Percentiles rank a stretch among this genome's conserved stretches.
Evolutionary conservation across 2,888 invertebrate species (phyloP).

Genomic region (Ptilodon capucinus): DNA sequence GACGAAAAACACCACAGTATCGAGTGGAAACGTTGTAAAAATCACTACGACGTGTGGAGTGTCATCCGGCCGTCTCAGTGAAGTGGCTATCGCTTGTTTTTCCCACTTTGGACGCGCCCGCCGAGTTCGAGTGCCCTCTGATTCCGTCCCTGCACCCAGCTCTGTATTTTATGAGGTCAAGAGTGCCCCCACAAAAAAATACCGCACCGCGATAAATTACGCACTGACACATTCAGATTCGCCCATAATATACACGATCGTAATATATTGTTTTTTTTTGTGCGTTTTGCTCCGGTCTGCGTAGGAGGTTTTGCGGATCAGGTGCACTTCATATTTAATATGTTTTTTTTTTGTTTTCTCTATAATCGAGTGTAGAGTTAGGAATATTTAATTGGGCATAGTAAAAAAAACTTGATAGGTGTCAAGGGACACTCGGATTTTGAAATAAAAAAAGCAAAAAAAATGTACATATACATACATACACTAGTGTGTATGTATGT

Average conservation of each 20-base stretch:
- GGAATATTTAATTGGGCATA: no score
- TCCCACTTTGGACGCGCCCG: slow-evolving; percentile 75
- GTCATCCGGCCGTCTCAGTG: slow-evolving; percentile 73
- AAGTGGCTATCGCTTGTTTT: slow-evolving; percentile 82
- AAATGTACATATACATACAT: no score
- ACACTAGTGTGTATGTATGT: no score
- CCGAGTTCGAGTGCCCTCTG: slow-evolving; percentile 68
- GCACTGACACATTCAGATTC: slow-evolving; percentile 82
- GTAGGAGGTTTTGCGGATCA: slow-evolving; percentile 36
- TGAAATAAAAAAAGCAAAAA: no score
- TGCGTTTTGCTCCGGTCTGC: slow-evolving; percentile 36
- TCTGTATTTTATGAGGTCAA: slow-evolving; percentile 82
- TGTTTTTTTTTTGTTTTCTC: slow-evolving; percentile 15
- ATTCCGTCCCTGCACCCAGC: slow-evolving; percentile 65
- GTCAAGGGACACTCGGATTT: no score
- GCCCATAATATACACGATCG: slow-evolving; percentile 76
- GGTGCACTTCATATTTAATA: slow-evolving; percentile 32
- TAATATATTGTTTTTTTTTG: slow-evolving; percentile 74
- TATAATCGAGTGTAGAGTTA: background rate
- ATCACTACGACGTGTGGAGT: slow-evolving; percentile 81
- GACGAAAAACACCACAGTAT: slow-evolving; percentile 69
- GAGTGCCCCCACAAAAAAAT: slow-evolving; percentile 77
- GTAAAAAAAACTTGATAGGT: no score
- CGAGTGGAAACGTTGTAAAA: slow-evolving; percentile 77
- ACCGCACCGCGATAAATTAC: slow-evolving; percentile 77